Conservation (phyloP, 2,113 vertebrate species). For the Dicentrarchus labrax region DNA sequence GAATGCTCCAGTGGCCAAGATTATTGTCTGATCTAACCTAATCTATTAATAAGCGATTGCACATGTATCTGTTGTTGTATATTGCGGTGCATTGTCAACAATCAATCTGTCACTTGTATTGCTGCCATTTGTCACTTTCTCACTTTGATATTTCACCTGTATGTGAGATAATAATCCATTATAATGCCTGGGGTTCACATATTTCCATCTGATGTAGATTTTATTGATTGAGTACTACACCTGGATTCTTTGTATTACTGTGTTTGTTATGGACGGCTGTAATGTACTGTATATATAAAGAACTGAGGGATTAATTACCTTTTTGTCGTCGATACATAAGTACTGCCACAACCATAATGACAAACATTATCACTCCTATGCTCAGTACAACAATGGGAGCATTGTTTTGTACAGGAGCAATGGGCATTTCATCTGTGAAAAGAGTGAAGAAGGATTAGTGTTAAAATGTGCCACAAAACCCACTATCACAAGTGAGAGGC, state of each 20-base stretch:
- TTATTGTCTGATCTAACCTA: not conserved
- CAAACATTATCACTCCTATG: not conserved
- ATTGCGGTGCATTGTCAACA: not conserved
- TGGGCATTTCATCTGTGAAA: slow-evolving; percentile 63
- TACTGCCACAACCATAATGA: not conserved
- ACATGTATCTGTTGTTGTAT: too few relatives aligned
- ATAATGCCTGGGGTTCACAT: not conserved
- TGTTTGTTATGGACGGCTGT: not conserved
- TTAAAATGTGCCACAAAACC: not conserved
- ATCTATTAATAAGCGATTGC: not conserved
- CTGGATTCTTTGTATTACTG: not conserved
- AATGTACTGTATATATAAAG: not conserved
- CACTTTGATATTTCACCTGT: not conserved
- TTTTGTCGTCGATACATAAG: slow-evolving; percentile 30
- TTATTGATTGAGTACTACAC: not conserved
- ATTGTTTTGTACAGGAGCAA: not conserved
- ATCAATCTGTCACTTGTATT: not conserved
- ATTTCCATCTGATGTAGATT: not conserved
- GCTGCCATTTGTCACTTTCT: not conserved
- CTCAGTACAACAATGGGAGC: slow-evolving; percentile 10
- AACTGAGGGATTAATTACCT: slow-evolving; percentile 44
- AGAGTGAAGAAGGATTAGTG: slow-evolving; percentile 4
- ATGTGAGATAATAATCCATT: not conserved
- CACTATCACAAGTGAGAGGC: not conserved
- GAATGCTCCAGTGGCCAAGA: not conserved